These are phyloP conservation scores for Cliona cf. orientalis DNA, from an alignment of 37 sponge, comb jelly and placozoan genomes.

Conservation along the genomic window DNA sequence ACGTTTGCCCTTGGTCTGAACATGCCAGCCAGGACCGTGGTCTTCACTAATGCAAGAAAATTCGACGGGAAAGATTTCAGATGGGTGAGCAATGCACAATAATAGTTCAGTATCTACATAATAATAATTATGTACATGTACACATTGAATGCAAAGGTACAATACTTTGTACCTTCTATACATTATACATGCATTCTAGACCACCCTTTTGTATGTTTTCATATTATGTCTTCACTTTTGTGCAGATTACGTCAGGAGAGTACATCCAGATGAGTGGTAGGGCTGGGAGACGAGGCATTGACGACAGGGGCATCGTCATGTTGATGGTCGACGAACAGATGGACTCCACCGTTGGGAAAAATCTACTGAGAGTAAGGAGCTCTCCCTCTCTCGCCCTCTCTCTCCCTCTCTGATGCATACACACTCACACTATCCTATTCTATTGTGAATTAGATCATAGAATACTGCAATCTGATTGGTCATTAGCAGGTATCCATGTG, in stretches of 20 bases:
- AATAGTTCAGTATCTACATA: neutral
- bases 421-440: too few relatives aligned
- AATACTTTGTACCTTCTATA: too few relatives aligned
- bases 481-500: too few relatives aligned
- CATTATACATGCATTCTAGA: too few relatives aligned
- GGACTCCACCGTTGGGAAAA: conserved; percentile 90
- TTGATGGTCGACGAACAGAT: conserved; percentile 95
- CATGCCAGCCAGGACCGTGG: conserved; percentile 99
- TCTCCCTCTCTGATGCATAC: too few relatives aligned
- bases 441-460: too few relatives aligned
- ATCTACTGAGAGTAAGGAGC: conserved; percentile 64
- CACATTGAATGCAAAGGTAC: too few relatives aligned
- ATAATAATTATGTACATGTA: neutral
- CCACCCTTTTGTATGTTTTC: too few relatives aligned
- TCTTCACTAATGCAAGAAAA: conserved; percentile 92
- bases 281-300: conserved; percentile 96
- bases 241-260: conserved; percentile 95
- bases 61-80: conserved; percentile 97
- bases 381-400: too few relatives aligned
- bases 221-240: too few relatives aligned
- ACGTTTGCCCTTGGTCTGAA: conserved; percentile 99
- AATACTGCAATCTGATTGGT: too few relatives aligned
- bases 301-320: conserved; percentile 98
- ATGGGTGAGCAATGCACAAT: conserved; percentile 80
- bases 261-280: conserved; percentile 99